phyloP scores from a whole-genome alignment of 2,113 vertebrate genomes.

The Mastomys natalensis region DNA sequence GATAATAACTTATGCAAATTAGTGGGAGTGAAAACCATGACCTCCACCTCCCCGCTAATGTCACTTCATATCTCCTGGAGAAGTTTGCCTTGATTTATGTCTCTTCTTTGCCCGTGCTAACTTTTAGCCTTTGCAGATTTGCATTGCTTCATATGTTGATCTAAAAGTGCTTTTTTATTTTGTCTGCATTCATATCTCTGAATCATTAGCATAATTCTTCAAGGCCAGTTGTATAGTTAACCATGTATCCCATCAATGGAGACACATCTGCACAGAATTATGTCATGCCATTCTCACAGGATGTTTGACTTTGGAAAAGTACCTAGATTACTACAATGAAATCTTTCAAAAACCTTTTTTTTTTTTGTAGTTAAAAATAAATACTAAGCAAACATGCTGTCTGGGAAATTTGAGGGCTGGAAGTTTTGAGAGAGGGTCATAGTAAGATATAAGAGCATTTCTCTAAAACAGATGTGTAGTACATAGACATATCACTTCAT shows the following conservation, averaged over 20 bases:
- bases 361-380: slow-evolving; percentile 15
- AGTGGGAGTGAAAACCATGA: neutral
- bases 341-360: neutral
- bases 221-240: neutral
- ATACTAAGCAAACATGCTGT: neutral
- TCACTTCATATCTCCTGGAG: neutral
- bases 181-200: neutral
- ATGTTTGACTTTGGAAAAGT: neutral
- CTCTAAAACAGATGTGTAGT: neutral
- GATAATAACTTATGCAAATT: slow-evolving; percentile 53
- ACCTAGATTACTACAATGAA: neutral
- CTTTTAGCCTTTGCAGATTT: slow-evolving; percentile 38
- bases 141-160: neutral
- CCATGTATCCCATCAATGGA: neutral
- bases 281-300: neutral
- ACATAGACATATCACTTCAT: neutral
- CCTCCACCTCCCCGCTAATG: neutral
- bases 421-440: neutral
- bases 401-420: slow-evolving; percentile 17
- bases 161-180: slow-evolving; percentile 18
- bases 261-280: neutral
- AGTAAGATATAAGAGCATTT: neutral
- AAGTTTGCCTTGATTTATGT: slow-evolving; percentile 10
- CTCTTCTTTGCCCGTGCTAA: slow-evolving; percentile 4
- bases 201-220: neutral